Base-by-base conservation (phyloP, 2,113 vertebrate genomes). In the Chiloscyllium plagiosum region DNA sequence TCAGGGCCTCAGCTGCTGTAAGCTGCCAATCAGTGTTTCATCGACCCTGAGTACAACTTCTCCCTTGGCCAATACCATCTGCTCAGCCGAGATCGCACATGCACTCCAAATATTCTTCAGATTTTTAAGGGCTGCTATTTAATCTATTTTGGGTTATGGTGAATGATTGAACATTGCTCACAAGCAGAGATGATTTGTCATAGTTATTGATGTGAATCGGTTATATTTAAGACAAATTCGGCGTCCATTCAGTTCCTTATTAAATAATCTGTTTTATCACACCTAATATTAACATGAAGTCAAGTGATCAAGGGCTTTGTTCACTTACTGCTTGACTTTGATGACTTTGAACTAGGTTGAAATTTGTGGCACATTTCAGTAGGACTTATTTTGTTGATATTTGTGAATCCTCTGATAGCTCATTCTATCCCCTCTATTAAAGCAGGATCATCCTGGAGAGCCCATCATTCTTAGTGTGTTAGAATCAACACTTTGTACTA, bases 61-160 rank as follows among this genome's bases (percentile, higher is more conserved):
- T 26, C 1, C 96, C 96, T 97, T 96, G 97, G 96, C 97, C 96
- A 97, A 97, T 98, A 97, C 97, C 97, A 97, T 97, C 97, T 97
- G 97, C 97, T 98, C 56, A 10, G 56, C 56, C 8, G 56, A 10
- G 56, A 61, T 61, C 8, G 56, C 56, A 61, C 56, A 61, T 61
- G 7, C 56, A 61, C 56, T 61, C 12, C 56, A 61, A 61, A 61
- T 61, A 61, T 61, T 61, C 56, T 61, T 12, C 56, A 61, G 56
- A 61, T 61, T 89, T 56, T 13, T 50, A 83, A 4, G 29, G 7
- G 52, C 50, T 52, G 52, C 86, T 89, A 56, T 89, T 89, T 61
- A 33, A 56, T 56, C 24, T 89, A 61, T 50, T 89, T 56, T 89
- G 52, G 33, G 50, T 52, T 52, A 10, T 89, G 56, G 56, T 89